Percentiles rank a stretch among this genome's conserved stretches.
Evolutionary conservation across 2,888 invertebrate species (phyloP).

Genomic region (Enchytraeus crypticus): DNA sequence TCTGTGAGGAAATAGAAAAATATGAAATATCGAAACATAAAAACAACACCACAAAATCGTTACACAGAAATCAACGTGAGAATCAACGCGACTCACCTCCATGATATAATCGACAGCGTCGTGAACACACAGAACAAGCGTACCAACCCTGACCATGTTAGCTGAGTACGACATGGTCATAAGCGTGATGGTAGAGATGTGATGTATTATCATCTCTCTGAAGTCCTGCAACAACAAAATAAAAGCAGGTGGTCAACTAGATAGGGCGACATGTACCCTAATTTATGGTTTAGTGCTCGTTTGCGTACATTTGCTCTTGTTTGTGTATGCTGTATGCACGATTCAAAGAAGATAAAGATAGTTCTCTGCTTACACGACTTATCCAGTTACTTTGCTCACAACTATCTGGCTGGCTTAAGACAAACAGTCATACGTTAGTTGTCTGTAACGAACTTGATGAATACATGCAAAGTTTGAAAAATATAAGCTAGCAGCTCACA

Average conservation of each 20-base stretch:
- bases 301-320: background rate
- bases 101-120: slow-evolving; percentile 52
- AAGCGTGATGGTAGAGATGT: slow-evolving; percentile 80
- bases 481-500: too few relatives aligned
- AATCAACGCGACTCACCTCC: slow-evolving; percentile 44
- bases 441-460: too few relatives aligned
- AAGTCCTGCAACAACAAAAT: slow-evolving; percentile 55
- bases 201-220: slow-evolving; percentile 97
- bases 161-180: slow-evolving; percentile 89
- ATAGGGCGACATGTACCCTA: background rate
- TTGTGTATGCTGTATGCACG: background rate
- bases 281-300: background rate
- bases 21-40: too few relatives aligned
- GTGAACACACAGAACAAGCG: slow-evolving; percentile 61
- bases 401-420: too few relatives aligned
- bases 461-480: too few relatives aligned
- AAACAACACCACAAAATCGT: too few relatives aligned
- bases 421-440: too few relatives aligned
- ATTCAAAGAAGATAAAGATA: too few relatives aligned
- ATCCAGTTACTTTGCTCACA: too few relatives aligned
- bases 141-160: slow-evolving; percentile 81
- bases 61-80: background rate
- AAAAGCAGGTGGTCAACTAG: background rate
- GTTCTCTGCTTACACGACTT: too few relatives aligned
- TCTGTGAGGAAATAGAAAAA: too few relatives aligned